These are phyloP conservation scores for Platerodrilus igneus DNA, from an alignment of 2,888 invertebrate genomes.

Conservation along the genomic window DNA sequence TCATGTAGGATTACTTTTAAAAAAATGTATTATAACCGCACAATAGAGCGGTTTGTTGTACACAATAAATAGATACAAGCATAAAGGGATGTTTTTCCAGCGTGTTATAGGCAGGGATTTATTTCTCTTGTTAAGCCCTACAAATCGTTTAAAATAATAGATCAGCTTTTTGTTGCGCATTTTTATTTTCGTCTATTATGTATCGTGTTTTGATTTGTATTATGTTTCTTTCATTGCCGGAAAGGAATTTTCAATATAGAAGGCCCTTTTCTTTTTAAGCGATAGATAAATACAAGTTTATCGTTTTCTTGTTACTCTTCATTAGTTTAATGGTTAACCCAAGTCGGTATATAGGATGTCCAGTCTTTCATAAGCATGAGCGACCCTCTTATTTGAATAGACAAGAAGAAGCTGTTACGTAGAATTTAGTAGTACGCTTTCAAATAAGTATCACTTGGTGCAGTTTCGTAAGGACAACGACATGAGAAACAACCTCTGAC, in stretches of 20 bases:
- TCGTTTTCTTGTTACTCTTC: constrained; percentile 1
- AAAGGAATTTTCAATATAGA: too few species aligned
- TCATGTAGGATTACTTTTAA: constrained; percentile 24
- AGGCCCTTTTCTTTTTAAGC: too few species aligned
- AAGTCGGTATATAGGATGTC: too few species aligned
- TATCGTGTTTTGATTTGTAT: constrained; percentile 16
- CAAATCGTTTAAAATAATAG: constrained; percentile 26
- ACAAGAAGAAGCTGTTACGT: too few species aligned
- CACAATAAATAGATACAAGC: constrained; percentile 41
- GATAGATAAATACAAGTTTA: constrained; percentile 9
- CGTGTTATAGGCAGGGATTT: constrained; percentile 35
- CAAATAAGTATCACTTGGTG: too few species aligned
- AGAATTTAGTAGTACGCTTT: too few species aligned
- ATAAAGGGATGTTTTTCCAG: constrained; percentile 46
- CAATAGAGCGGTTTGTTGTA: constrained; percentile 35
- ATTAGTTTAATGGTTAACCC: too few species aligned
- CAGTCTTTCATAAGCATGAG: too few species aligned
- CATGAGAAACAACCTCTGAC: too few species aligned
- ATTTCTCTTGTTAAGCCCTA: constrained; percentile 19
- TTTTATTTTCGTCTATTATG: constrained; percentile 15
- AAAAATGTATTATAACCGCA: constrained; percentile 23
- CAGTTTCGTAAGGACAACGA: too few species aligned
- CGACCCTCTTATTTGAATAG: too few species aligned
- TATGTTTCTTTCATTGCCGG: constrained; percentile 17
- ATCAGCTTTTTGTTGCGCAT: constrained; percentile 15